These are phyloP conservation scores for Spondyliosoma cantharus DNA, from an alignment of 2,797 vertebrate genomes.

Conservation along the genomic window DNA sequence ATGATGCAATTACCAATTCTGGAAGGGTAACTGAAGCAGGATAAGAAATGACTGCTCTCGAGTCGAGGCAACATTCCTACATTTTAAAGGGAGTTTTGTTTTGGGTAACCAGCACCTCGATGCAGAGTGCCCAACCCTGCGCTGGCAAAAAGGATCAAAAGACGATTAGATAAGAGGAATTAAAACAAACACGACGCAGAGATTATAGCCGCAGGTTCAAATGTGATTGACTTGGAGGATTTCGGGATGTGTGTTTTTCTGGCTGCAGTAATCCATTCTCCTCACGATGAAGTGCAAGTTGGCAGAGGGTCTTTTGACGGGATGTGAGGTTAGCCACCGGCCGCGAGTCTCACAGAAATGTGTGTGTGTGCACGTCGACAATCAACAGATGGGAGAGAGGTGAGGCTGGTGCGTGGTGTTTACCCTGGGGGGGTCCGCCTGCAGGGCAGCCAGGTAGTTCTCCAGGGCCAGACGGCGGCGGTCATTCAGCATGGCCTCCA, in stretches of 20 bases:
- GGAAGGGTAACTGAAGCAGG: conserved; percentile 31
- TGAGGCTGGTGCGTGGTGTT: conserved; percentile 28
- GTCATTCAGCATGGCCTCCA: conserved; percentile 97
- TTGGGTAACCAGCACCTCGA: conserved; percentile 4
- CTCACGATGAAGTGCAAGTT: conserved; percentile 47
- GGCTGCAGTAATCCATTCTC: conserved; percentile 49
- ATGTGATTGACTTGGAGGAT: conserved; percentile 69
- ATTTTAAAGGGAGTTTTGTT: conserved; percentile 9
- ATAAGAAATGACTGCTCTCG: neutral
- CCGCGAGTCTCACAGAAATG: conserved; percentile 16
- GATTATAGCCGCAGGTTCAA: conserved; percentile 64
- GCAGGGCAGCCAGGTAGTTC: conserved; percentile 95
- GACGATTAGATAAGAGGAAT: conserved; percentile 54
- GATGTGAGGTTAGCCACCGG: conserved; percentile 55
- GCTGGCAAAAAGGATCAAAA: conserved; percentile 56
- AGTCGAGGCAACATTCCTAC: neutral
- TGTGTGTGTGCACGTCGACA: conserved; percentile 6
- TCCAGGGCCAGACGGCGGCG: conserved; percentile 95
- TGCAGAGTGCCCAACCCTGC: conserved; percentile 23
- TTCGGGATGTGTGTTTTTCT: conserved; percentile 54
- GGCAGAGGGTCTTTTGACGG: conserved; percentile 51
- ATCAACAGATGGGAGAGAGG: conserved; percentile 27
- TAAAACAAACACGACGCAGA: conserved; percentile 37
- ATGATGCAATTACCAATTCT: conserved; percentile 30
- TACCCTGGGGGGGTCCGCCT: conserved; percentile 93